Percentiles rank a stretch among this genome's conserved stretches.
These are phyloP conservation scores for Aplochiton taeniatus DNA, from an alignment of 2,797 vertebrate species.

Conservation along the genomic window DNA sequence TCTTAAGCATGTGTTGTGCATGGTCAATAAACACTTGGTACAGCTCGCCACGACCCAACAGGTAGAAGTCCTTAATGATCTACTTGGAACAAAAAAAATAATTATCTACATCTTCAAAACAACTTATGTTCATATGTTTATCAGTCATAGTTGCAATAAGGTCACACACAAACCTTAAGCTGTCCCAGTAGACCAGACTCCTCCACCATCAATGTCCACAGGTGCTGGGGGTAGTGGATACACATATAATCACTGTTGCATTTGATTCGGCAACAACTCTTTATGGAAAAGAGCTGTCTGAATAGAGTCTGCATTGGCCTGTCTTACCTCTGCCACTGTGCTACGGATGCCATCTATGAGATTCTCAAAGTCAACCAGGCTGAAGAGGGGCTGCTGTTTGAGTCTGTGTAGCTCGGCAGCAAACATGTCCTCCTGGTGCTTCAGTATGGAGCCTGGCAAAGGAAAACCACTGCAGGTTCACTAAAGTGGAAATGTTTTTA, in stretches of 20 bases:
- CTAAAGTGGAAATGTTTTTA: background rate
- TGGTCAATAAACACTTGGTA: slow-evolving; percentile 98
- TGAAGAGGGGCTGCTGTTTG: slow-evolving; percentile 93
- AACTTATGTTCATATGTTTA: rapidly evolving
- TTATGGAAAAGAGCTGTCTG: too few relatives aligned
- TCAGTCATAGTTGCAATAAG: background rate
- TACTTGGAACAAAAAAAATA: slow-evolving; percentile 54
- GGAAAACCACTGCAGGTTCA: background rate
- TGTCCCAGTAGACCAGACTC: slow-evolving; percentile 94
- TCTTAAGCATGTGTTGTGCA: slow-evolving; percentile 96
- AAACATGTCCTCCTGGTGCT: slow-evolving; percentile 94
- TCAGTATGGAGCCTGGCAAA: slow-evolving; percentile 88
- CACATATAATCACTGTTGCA: background rate
- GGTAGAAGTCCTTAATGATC: slow-evolving; percentile 98
- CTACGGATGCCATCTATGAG: slow-evolving; percentile 92
- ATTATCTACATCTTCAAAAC: background rate
- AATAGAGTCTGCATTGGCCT: background rate
- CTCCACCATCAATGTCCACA: slow-evolving; percentile 98
- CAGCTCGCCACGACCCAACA: slow-evolving; percentile 95
- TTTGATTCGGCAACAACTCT: background rate
- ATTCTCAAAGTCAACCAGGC: slow-evolving; percentile 93
- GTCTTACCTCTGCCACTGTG: slow-evolving; percentile 91
- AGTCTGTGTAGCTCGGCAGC: slow-evolving; percentile 91
- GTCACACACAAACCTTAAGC: slow-evolving; percentile 83
- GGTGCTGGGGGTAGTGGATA: slow-evolving; percentile 78